Percentiles rank a stretch among this genome's conserved stretches.
These are phyloP conservation scores for Leuctra nigra DNA, from an alignment of 2,888 invertebrate species.

Conservation along the genomic window DNA sequence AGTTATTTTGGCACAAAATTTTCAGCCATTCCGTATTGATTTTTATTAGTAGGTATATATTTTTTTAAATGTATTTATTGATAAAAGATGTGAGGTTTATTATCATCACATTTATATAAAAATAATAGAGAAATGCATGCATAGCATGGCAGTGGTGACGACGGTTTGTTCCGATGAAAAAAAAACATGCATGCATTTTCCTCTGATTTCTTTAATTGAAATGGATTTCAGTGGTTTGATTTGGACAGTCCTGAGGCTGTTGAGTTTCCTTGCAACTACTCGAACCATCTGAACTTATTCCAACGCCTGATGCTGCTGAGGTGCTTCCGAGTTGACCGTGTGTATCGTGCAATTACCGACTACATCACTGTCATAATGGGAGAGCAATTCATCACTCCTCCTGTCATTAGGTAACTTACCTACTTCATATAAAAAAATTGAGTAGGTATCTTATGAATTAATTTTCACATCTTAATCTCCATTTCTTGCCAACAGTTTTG, in stretches of 20 bases:
- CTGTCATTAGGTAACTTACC: constrained; percentile 63
- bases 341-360: constrained; percentile 76
- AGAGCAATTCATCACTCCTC: constrained; percentile 82
- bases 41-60: background rate
- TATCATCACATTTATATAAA: too few species aligned
- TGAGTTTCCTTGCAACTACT: constrained; percentile 64
- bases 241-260: constrained; percentile 71
- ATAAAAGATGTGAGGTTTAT: too few species aligned
- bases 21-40: background rate
- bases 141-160: too few species aligned
- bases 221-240: constrained; percentile 75
- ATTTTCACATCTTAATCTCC: too few species aligned
- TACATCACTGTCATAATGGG: constrained; percentile 80
- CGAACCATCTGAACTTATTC: constrained; percentile 41
- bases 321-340: constrained; percentile 84
- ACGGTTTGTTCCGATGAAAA: too few species aligned
- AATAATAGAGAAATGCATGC: too few species aligned
- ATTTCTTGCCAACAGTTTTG: constrained; percentile 69
- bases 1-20: background rate
- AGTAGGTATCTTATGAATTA: too few species aligned
- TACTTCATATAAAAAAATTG: too few species aligned
- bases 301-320: constrained; percentile 74
- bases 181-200: too few species aligned
- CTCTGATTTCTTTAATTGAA: too few species aligned
- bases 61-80: too few species aligned